Base-by-base conservation (phyloP, 2,888 invertebrate genomes). In the Xestia xanthographa region DNA sequence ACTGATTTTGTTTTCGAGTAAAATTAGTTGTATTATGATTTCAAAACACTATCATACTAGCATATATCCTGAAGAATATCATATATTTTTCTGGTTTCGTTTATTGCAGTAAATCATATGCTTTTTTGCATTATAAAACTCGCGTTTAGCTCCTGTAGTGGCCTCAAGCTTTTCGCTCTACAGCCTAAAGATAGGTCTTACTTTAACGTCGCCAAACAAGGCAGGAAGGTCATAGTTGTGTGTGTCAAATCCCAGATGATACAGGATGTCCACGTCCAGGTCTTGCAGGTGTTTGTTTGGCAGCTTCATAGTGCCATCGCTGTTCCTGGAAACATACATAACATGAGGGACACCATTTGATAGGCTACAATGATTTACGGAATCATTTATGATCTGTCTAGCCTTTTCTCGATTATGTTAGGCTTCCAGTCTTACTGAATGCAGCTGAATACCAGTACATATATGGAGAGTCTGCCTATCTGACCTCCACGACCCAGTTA, bases 151-250 rank as follows among this genome's bases (percentile, higher is more conserved):
- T n/a, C n/a, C n/a, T n/a, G n/a, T n/a, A n/a, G n/a, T n/a, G n/a
- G n/a, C n/a, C n/a, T 56, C 26, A 26, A 26, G 26, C n/a, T 4
- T 12, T 26, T 56, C 26, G 26, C 26, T 56, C 53, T 56, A 56
- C n/a, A 12, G 53, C 5, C 53, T n/a, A 11, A 53, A 4, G 26
- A 0, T n/a, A 34, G 3, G 34, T 71, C 82, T 82, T 29, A 97
- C 97, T 95, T 97, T 97, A 9, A 98, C 97, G 92, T 98, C 97
- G 14, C 97, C 97, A 87, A 98, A 98, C 95, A 97, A 93, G n/a
- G 96, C 95, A 2, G 94, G 94, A 2, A 97, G 90, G 86, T 97
- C 96, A 78, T 97, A 95, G 29, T 93, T 95, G 8, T 92, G 88
- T 0, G 97, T 97, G 71, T 97, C 97, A 2, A 97, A 87, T 0